Evolutionary conservation across 2,113 vertebrate species (phyloP).

Genomic region (Penelope pileata): DNA sequence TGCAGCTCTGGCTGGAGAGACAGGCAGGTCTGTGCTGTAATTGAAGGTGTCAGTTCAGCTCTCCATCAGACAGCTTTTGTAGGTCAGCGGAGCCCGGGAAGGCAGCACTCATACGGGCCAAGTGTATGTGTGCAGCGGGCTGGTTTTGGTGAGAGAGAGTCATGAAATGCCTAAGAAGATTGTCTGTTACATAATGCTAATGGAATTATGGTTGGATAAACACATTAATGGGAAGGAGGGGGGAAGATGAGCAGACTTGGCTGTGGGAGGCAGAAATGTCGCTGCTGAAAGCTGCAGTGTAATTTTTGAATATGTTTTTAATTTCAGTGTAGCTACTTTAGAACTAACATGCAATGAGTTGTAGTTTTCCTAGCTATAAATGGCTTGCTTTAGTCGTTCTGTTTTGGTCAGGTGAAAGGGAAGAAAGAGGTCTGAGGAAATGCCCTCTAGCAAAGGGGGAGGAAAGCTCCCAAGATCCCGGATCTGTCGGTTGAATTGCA

Average conservation of each 20-base stretch:
- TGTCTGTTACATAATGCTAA: constrained; percentile 62
- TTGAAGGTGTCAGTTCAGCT: not conserved
- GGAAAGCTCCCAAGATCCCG: not conserved
- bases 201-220: constrained; percentile 58
- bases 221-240: constrained; percentile 16
- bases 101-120: not conserved
- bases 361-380: not conserved
- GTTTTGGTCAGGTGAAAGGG: constrained; percentile 35
- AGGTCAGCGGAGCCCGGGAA: not conserved
- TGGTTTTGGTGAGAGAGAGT: constrained; percentile 25
- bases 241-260: constrained; percentile 17
- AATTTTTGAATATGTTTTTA: constrained; percentile 24
- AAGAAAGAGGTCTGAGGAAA: constrained; percentile 27
- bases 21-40: not conserved
- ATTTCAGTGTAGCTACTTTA: constrained; percentile 1
- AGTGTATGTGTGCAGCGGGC: not conserved
- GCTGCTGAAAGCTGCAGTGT: not conserved
- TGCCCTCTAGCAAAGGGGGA: not conserved
- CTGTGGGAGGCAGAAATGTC: constrained; percentile 32
- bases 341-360: not conserved
- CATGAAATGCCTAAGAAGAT: constrained; percentile 50
- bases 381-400: constrained; percentile 43
- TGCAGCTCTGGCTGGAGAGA: not conserved
- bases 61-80: not conserved
- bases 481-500: not conserved